Evolutionary conservation across 2,797 vertebrate genomes (phyloP), one percentile per base, ranked within the genome.

Genomic region (Glossophaga mutica): DNA sequence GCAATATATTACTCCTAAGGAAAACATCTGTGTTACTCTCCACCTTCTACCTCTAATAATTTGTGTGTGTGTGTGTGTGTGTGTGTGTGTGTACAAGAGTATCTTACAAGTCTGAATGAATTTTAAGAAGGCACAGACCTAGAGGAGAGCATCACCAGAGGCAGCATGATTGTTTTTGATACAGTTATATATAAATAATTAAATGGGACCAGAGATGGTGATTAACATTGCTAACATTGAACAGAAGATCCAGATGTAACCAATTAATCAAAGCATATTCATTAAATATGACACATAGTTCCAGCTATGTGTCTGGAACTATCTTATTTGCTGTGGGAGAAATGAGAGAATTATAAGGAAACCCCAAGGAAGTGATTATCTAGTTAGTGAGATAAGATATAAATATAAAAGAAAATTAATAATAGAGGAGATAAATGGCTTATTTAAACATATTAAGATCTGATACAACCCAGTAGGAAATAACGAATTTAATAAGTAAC

Each of bases 261-360:
- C 79, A 79, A 34, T 90, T 91, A 85, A 90, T 95, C 65, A 94
- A 87, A 96, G 46, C 37, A 29, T 62, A 76, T 90, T 96, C 95
- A 91, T 29, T 91, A 87, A 91, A 34, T 84, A 91, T 55, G n/a
- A n/a, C n/a, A n/a, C n/a, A n/a, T n/a, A n/a, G n/a, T n/a, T n/a
- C n/a, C 90, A 94, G 34, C 42, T 93, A 19, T 90, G 57, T 62
- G 21, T 79, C 62, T 94, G 44, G 37, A 81, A 57, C 42, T 42
- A 44, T 96, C 55, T 62, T 37, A 73, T 77, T 78, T 85, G 73
- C 29, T 84, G 12, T 29, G 65, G 42, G 19, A 87, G 39, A 91
- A 93, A 83, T 77, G 29, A 96, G 12, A 87, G 44, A 91, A 88
- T 18, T 62, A 39, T 21, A 65, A 95, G 62, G 65, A 95, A 87